Base-by-base conservation (phyloP, 1,140 invertebrate genomes). In the Diprion similis region DNA sequence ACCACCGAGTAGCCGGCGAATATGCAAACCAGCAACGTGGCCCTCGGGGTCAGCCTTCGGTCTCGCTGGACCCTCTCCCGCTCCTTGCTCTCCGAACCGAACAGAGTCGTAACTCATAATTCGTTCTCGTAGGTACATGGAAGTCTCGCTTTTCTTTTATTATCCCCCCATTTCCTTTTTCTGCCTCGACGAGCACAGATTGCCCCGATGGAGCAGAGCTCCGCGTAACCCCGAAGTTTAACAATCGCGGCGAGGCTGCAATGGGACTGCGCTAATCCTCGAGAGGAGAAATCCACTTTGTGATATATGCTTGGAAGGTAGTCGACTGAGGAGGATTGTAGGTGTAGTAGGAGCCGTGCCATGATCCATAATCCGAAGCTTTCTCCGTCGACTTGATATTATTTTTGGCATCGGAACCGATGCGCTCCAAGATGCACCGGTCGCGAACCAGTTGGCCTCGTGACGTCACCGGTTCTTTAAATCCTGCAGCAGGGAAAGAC, bases 1-100 rank as follows among this genome's bases (percentile, higher is more conserved):
- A 79, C 83, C 84, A 85, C 83, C 83, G 82, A 78, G 83, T 77
- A 79, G 77, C 77, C 78, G 78, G 81, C 81, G 83, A 82, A 85
- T 85, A 85, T 85, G 83, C 82, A 84, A 85, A 83, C 79, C 79
- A 79, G 79, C 77, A 76, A 80, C 78, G 74, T 77, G 78, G 71
- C 68, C 71, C 75, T 66, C 24, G 72, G 70, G 72, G 71, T 75
- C 67, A 76, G 68, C 72, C 77, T 70, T 68, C 72, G 77, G 73
- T 74, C 78, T 76, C 74, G 75, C 66, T 70, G 73, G 73, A 24
- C 67, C 67, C 65, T 48, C 71, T 72, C 59, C 24, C 71, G 64
- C 70, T 48, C 1, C 59, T 72, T 75, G 76, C 71, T 18, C 17
- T 81, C 76, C 69, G 78, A 76, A 78, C 80, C 70, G 76, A 78